Evolutionary conservation across 2,797 vertebrate genomes (phyloP).

Genomic region (Threskiornis aethiopicus): DNA sequence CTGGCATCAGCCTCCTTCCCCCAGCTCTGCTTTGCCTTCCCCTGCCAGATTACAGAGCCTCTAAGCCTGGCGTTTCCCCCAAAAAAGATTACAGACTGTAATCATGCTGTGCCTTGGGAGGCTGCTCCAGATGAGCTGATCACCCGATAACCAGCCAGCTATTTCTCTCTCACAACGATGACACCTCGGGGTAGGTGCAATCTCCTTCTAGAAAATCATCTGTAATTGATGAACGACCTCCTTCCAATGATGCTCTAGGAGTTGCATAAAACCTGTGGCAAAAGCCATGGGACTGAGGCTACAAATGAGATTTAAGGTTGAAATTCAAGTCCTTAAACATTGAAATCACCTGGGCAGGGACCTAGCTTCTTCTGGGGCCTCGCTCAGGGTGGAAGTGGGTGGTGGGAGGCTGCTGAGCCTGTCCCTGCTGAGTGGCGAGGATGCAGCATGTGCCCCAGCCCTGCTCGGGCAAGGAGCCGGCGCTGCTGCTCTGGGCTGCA

Average conservation of each 20-base stretch:
- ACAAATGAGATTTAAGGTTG: background rate
- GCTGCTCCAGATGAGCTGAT: background rate
- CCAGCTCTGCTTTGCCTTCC: background rate
- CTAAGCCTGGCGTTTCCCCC: background rate
- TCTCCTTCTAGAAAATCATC: background rate
- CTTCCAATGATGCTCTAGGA: background rate
- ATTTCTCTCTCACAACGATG: background rate
- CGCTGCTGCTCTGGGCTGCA: accelerated
- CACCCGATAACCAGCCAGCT: accelerated
- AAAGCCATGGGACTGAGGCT: background rate
- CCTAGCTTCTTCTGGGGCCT: background rate
- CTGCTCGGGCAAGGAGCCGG: background rate
- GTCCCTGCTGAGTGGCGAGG: accelerated
- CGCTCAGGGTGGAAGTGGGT: background rate
- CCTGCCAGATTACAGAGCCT: background rate
- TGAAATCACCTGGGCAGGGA: background rate
- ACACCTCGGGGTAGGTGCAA: background rate
- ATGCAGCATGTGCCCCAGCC: background rate
- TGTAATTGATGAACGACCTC: background rate
- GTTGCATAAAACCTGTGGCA: background rate
- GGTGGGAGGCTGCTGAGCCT: background rate
- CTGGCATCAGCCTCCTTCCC: background rate
- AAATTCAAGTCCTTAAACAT: background rate
- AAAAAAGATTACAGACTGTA: accelerated
- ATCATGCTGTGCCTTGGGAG: accelerated